Evolutionary conservation across 2,888 invertebrate species (phyloP).

Genomic region (Colletes collaris): DNA sequence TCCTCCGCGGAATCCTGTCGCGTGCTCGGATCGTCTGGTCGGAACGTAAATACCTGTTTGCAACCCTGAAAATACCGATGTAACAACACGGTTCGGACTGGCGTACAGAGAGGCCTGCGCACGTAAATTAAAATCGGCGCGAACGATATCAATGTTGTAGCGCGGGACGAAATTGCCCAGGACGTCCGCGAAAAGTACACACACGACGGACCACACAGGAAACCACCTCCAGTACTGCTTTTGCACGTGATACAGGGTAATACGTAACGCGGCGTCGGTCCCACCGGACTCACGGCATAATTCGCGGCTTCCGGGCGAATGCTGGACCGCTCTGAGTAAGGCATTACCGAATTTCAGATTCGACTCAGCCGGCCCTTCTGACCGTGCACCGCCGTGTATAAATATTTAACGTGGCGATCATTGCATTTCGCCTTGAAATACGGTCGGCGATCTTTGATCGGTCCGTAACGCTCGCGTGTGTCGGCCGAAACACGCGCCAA

Average conservation of each 20-base stretch:
- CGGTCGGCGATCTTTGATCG: constrained; percentile 49
- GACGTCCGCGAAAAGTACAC: constrained; percentile 52
- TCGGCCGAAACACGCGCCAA: background rate
- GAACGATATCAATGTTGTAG: constrained; percentile 28
- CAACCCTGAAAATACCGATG: background rate
- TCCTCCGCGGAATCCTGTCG: background rate
- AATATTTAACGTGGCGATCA: constrained; percentile 77
- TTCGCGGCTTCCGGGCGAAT: constrained; percentile 80
- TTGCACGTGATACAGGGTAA: constrained; percentile 71
- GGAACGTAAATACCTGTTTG: background rate
- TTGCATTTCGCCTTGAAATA: constrained; percentile 71
- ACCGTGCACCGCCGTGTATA: constrained; percentile 67
- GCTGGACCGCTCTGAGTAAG: constrained; percentile 76
- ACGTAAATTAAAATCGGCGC: constrained; percentile 32
- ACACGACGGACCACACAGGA: constrained; percentile 69
- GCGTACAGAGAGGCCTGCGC: background rate
- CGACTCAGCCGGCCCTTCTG: constrained; percentile 74
- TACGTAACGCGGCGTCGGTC: constrained; percentile 63
- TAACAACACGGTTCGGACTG: constrained; percentile 24
- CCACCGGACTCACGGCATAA: constrained; percentile 71
- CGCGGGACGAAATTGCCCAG: constrained; percentile 37
- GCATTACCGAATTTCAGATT: constrained; percentile 82
- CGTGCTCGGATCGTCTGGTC: background rate
- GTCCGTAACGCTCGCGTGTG: constrained; percentile 35
- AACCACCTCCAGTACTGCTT: constrained; percentile 66